A percentile compares a stretch with the other conserved stretches of the same genome.
phyloP scores from a whole-genome alignment of 1,140 invertebrate species.

The Trichomalopsis sarcophagae region DNA sequence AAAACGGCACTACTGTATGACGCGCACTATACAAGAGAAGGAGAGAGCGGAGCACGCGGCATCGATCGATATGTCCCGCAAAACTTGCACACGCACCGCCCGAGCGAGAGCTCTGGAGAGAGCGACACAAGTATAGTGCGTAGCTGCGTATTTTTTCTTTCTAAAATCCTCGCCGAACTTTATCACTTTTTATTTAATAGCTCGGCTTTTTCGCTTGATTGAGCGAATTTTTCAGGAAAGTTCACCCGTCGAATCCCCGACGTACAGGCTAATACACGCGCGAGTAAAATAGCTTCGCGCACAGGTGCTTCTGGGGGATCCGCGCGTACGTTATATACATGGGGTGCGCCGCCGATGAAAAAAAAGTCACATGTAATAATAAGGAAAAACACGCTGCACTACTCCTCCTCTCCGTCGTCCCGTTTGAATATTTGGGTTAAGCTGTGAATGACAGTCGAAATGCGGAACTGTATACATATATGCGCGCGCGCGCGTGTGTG shows the following conservation, averaged over 20 bases:
- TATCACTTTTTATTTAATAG: too few species aligned
- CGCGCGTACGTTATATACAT: background rate
- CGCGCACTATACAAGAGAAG: background rate
- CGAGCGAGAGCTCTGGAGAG: slow-evolving; percentile 16
- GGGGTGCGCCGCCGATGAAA: background rate
- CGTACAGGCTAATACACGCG: too few species aligned
- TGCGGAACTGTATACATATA: slow-evolving; percentile 18
- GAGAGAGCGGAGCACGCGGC: slow-evolving; percentile 56
- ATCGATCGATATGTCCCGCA: slow-evolving; percentile 69
- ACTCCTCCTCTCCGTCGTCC: background rate
- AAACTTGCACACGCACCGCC: slow-evolving; percentile 64
- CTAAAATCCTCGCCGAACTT: slow-evolving; percentile 17
- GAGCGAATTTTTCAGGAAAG: background rate
- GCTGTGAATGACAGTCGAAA: slow-evolving; percentile 61
- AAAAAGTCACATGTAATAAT: background rate
- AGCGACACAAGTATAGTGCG: background rate
- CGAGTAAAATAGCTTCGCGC: background rate
- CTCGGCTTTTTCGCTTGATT: background rate
- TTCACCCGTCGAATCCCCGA: background rate
- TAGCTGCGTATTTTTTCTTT: slow-evolving; percentile 44
- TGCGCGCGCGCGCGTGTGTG: too few species aligned
- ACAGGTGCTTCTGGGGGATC: slow-evolving; percentile 20
- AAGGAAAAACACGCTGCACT: background rate
- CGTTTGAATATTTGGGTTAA: slow-evolving; percentile 65
- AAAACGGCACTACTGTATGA: slow-evolving; percentile 46